Conservation (phyloP, 2,888 invertebrate species). For the Vanessa cardui region DNA sequence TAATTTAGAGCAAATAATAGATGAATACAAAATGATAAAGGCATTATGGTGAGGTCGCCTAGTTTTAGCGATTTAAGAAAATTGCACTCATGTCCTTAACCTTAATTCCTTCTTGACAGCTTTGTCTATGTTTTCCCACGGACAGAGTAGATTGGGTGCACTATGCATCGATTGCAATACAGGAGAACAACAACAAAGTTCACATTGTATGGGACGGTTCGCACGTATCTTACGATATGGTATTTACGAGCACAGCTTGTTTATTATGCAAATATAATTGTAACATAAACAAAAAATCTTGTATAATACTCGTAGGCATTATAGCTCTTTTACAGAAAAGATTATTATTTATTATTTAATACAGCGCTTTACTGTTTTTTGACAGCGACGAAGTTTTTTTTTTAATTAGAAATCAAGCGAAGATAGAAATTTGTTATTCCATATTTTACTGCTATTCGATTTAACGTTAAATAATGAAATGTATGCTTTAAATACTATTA, state of each 20-base stretch:
- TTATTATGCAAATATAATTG: too few species aligned
- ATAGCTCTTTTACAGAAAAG: too few species aligned
- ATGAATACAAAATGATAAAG: constrained; percentile 19
- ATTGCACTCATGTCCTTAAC: constrained; percentile 57
- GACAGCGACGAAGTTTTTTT: neutral
- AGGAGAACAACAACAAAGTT: constrained; percentile 20
- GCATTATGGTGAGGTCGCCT: constrained; percentile 16
- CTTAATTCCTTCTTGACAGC: constrained; percentile 54
- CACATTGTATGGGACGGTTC: constrained; percentile 22
- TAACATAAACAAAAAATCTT: too few species aligned
- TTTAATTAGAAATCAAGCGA: neutral
- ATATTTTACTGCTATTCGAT: too few species aligned
- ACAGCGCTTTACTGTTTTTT: too few species aligned
- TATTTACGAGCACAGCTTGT: neutral
- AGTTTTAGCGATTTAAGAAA: constrained; percentile 22
- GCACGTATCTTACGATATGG: constrained; percentile 10
- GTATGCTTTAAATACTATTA: too few species aligned
- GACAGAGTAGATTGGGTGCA: constrained; percentile 50
- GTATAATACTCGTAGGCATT: too few species aligned
- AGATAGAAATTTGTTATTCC: too few species aligned
- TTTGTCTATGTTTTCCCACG: constrained; percentile 45
- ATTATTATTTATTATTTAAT: too few species aligned
- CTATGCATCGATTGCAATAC: constrained; percentile 28
- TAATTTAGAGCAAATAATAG: constrained; percentile 9
- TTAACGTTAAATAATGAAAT: too few species aligned